Base-by-base conservation (phyloP, 2,797 vertebrate genomes). In the Lepilemur septentrionalis region DNA sequence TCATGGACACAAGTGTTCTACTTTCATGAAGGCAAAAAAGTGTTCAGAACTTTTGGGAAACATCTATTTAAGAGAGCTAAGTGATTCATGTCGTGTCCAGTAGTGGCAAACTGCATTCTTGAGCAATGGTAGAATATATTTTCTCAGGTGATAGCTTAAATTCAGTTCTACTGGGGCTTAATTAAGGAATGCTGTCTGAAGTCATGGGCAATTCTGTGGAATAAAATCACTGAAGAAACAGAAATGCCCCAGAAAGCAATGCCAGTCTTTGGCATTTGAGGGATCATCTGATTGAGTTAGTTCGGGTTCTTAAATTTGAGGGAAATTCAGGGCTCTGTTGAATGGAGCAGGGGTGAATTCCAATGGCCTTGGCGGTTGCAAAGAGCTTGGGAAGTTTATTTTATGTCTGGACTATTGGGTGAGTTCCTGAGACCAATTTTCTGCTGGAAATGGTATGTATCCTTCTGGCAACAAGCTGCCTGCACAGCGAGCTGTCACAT, bases 141-240 rank as follows among this genome's bases (percentile, higher is more conserved):
- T 98, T 95, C 93, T 96, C 88, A 96, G 89, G 91, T 97, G 95
- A 92, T 79, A 94, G 61, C 69, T 97, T 92, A 87, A 95, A 91
- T 94, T 94, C 43, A 90, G 73, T 87, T 95, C 96, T 95, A 81
- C 65, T 95, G 97, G 96, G 96, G 91, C 85, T 92, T 97, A 88
- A 95, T 97, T 97, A 97, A 91, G 86, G 69, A 80, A 86, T 94
- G 46, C 63, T 92, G 50, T 91, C 25, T 85, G 79, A 59, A 81
- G 79, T 96, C 55, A n/a, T 13, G 38, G 94, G 65, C 23, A 72
- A 86, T 91, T 92, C 93, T 92, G 46, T 79, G 61, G 82, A 94
- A 76, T 95, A 81, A 97, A 93, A 90, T 94, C 67, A 67, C 80
- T 28, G 63, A 76, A 95, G 63, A 95, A 69, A 86, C 22, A 94